phyloP scores from a whole-genome alignment of 2,888 invertebrate genomes.

The Drosophila histrio region DNA sequence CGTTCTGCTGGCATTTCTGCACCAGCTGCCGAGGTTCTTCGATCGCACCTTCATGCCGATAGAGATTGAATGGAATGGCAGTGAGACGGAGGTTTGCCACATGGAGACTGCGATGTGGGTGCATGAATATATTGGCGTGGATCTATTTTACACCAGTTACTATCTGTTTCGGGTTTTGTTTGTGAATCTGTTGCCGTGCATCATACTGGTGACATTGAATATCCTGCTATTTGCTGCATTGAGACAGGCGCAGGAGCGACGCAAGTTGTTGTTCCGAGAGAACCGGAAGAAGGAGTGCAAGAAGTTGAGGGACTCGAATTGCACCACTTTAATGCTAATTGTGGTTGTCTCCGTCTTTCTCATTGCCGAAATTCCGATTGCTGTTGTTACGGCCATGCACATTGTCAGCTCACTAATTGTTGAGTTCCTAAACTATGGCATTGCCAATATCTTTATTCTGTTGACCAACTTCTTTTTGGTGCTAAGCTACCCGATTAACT shows the following conservation, averaged over 20 bases:
- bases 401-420: constrained; percentile 91
- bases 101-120: constrained; percentile 90
- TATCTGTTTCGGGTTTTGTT: constrained; percentile 94
- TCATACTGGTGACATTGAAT: constrained; percentile 94
- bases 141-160: constrained; percentile 92
- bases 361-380: constrained; percentile 92
- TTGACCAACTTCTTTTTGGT: constrained; percentile 96
- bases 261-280: constrained; percentile 91
- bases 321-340: constrained; percentile 94
- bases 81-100: constrained; percentile 88
- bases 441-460: constrained; percentile 90
- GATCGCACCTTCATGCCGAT: constrained; percentile 88
- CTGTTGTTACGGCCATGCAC: constrained; percentile 92
- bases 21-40: constrained; percentile 93
- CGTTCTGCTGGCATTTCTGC: constrained; percentile 90
- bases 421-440: constrained; percentile 90
- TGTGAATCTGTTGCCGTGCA: constrained; percentile 96
- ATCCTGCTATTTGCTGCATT: constrained; percentile 93
- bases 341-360: constrained; percentile 94
- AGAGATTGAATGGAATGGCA: constrained; percentile 88
- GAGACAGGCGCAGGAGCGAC: constrained; percentile 91
- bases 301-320: constrained; percentile 89
- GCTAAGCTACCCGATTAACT: constrained; percentile 95
- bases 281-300: constrained; percentile 92
- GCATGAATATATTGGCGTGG: constrained; percentile 86